Percentiles rank a stretch among this genome's conserved stretches.
These are phyloP conservation scores for Callipepla californica DNA, from an alignment of 2,113 vertebrate genomes.

Conservation along the genomic window DNA sequence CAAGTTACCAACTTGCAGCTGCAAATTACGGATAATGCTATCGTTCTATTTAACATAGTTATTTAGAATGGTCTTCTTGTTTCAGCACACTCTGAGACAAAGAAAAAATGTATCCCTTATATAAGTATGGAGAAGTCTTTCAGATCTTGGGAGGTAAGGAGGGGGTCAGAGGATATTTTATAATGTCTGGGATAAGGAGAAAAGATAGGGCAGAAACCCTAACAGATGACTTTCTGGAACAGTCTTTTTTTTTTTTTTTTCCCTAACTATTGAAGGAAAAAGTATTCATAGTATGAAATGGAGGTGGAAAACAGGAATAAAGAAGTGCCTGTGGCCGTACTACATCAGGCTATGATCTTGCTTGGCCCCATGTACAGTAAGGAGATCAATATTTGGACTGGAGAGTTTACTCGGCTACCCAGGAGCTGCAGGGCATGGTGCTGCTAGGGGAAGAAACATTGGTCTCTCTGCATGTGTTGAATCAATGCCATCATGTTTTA, in stretches of 20 bases:
- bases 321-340: background rate
- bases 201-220: background rate
- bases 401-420: fast-evolving
- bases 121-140: background rate
- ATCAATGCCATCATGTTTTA: background rate
- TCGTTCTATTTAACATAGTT: background rate
- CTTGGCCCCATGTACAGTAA: fast-evolving
- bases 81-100: background rate
- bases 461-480: background rate
- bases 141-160: background rate
- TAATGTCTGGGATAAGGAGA: background rate
- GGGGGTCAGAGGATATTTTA: background rate
- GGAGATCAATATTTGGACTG: background rate
- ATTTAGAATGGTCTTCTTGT: background rate
- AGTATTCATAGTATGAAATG: background rate
- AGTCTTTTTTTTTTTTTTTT: background rate
- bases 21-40: no score
- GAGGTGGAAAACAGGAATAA: background rate
- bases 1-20: background rate
- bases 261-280: background rate
- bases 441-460: background rate
- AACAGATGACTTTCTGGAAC: background rate
- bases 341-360: background rate
- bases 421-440: background rate
- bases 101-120: background rate